Base-by-base conservation (phyloP, 1,140 invertebrate species). In the Papilio dardanus region DNA sequence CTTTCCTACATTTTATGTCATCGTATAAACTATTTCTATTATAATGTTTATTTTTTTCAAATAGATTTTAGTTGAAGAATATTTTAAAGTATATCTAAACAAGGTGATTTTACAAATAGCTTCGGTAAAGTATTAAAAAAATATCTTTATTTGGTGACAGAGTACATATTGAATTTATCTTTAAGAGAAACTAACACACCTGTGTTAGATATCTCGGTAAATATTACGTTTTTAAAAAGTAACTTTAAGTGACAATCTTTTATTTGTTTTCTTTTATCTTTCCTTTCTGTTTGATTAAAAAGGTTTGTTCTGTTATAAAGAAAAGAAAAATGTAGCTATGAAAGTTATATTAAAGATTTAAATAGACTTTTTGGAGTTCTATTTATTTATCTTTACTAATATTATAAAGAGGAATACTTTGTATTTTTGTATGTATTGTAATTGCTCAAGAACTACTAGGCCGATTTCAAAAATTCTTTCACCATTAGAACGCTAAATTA, bases 121-220 rank as follows among this genome's bases (percentile, higher is more conserved):
- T 68, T 68, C 8, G 66, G 66, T 67, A 67, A 67, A 67, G n/a
- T 68, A 68, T 35, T 68, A 68, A 19, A 31, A n/a, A 37, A 37
- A 37, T 68, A 68, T 68, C 33, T 31, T 19, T 35, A 21, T 37
- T 37, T 68, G 6, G 14, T 19, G 65, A 24, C 33, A 68, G 31
- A 35, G 21, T 0, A 37, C 31, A n/a, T 16, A 33, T 68, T 21
- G 31, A 37, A 40, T 68, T 40, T 68, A 68, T 40, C 66, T 68
- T 68, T 40, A 68, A 68, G 31, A 21, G n/a, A 8, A 68, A 19
- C 33, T 68, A n/a, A 37, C 66, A 68, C 66, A 68, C 66, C 66
- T 37, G 14, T 35, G 66, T 68, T 8, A 68, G 33, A 68, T 68
- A 68, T 37, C 66, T 21, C 14, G 8, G 19, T 68, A 68, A 68